phyloP scores from a whole-genome alignment of 2,113 vertebrate genomes.

The Esox niger region DNA sequence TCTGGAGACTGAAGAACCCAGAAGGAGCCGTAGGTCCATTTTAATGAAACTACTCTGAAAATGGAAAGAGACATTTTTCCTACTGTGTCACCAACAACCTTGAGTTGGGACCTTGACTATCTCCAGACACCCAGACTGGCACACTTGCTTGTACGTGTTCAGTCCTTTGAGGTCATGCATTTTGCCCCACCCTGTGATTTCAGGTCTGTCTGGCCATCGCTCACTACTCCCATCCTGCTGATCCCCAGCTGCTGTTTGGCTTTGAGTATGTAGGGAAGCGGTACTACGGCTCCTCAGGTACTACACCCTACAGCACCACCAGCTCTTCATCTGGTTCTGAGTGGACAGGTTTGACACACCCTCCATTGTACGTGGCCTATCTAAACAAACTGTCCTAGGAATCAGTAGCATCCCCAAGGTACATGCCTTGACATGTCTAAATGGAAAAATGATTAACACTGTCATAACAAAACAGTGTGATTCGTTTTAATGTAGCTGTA shows the following conservation, averaged over 20 bases:
- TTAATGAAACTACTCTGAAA: neutral
- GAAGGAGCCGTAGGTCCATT: neutral
- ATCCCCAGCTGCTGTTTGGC: constrained; percentile 95
- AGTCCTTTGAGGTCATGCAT: neutral
- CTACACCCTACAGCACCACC: neutral
- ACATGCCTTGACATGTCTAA: neutral
- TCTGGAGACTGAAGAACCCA: neutral
- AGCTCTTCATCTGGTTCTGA: neutral
- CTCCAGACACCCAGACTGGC: neutral
- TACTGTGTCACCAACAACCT: neutral
- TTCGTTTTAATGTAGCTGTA: too few species aligned
- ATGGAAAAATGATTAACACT: neutral
- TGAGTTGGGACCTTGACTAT: neutral
- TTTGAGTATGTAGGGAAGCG: constrained; percentile 92
- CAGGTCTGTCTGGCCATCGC: constrained; percentile 98
- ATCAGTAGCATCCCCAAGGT: neutral
- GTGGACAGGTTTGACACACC: neutral
- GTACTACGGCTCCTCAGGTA: constrained; percentile 78
- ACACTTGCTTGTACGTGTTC: neutral
- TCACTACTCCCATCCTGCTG: constrained; percentile 95
- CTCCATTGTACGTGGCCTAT: neutral
- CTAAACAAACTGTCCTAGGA: neutral
- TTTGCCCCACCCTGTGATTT: constrained; percentile 17
- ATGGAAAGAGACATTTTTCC: neutral
- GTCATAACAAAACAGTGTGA: too few species aligned